Evolutionary conservation across 2,888 invertebrate genomes (phyloP), one percentile per base, ranked within the genome.

Genomic region (Hipparchia semele): DNA sequence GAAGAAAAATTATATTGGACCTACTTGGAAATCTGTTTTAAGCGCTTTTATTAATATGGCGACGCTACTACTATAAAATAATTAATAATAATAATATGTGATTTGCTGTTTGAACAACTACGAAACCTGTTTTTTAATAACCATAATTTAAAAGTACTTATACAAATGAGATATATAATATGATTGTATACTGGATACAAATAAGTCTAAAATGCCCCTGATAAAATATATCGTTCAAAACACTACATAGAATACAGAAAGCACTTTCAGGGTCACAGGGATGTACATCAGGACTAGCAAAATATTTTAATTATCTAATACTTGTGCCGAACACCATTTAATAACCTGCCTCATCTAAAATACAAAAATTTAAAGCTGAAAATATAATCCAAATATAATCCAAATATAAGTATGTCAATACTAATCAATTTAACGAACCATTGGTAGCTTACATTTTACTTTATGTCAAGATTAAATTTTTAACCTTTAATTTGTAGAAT

Each of bases 181-280:
- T 64, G 8, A 61, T 59, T 65, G 13, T 65, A 53, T 54, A 54
- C 54, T 67, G 54, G 39, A 56, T n/a, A 67, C 67, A 56, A 45
- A 67, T 13, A 56, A 45, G 45, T 56, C 39, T 39, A 2, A 39
- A 39, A 58, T 6, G n/a, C 53, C 53, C 39, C 53, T 53, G 46
- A 33, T 56, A 67, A 12, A 23, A n/a, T 33, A 68, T 49, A 68
- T 9, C 7, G 33, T 60, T 60, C 49, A 59, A 49, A 60, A 59
- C 58, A 58, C 68, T 59, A n/a, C 59, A 68, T 59, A 59, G 9
- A 45, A 68, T 51, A 51, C 53, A 67, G 61, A 54, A 72, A 70
- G 58, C 53, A 68, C 45, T 69, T 73, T 75, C 71, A 75, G 53
- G 66, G 66, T 75, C 73, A 69, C 68, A n/a, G 12, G 56, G 73